Conservation (phyloP, 1,140 invertebrate genomes). For the Drosophila tristis region DNA sequence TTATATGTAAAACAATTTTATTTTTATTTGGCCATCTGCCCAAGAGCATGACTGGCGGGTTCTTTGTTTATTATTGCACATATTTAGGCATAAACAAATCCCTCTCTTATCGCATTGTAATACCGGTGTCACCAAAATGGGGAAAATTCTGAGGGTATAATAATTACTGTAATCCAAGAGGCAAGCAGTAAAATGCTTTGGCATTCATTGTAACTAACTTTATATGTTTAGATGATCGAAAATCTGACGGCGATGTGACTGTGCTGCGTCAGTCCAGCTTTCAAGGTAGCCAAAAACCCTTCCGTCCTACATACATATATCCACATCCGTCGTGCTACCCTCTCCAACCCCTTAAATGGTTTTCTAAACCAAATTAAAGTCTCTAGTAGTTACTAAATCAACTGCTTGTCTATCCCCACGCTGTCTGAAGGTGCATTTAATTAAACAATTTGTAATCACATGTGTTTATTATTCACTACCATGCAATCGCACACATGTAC, state of each 20-base stretch:
- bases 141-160: too few relatives aligned
- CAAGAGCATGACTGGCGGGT: constrained; percentile 74
- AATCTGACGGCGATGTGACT: constrained; percentile 77
- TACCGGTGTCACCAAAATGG: constrained; percentile 20
- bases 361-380: constrained; percentile 35
- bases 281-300: constrained; percentile 67
- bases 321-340: not conserved
- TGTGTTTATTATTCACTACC: constrained; percentile 46
- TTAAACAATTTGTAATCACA: constrained; percentile 50
- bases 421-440: constrained; percentile 49
- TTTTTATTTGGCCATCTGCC: constrained; percentile 70
- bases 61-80: constrained; percentile 71
- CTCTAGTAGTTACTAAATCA: constrained; percentile 35
- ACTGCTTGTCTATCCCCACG: constrained; percentile 17
- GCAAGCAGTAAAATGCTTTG: constrained; percentile 3
- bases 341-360: constrained; percentile 3
- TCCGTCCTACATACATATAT: constrained; percentile 5
- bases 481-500: constrained; percentile 17
- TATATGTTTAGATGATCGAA: constrained; percentile 75
- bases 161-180: not conserved
- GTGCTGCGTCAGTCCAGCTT: constrained; percentile 78
- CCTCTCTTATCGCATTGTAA: constrained; percentile 37
- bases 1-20: constrained; percentile 44
- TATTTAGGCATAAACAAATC: constrained; percentile 50
- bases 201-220: constrained; percentile 61